phyloP scores from a whole-genome alignment of 2,888 invertebrate species.

The Pheosia tremula region DNA sequence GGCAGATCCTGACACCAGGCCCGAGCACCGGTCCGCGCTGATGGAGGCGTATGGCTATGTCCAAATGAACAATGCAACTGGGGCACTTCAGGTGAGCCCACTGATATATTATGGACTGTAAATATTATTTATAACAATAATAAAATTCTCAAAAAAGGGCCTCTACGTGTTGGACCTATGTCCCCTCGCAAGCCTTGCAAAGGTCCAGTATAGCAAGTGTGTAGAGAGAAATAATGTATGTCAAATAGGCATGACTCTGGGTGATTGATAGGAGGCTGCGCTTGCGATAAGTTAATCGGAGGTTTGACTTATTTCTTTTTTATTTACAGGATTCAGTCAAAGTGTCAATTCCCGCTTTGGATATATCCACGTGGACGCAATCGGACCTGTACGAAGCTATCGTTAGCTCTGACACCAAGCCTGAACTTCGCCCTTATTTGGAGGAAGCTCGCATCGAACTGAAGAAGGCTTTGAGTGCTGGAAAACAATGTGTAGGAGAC shows the following conservation, averaged over 20 bases:
- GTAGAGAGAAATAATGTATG: too few relatives aligned
- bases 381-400: conserved; percentile 34
- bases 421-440: conserved; percentile 35
- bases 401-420: conserved; percentile 27
- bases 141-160: too few relatives aligned
- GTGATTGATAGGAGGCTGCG: too few relatives aligned
- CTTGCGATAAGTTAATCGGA: too few relatives aligned
- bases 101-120: too few relatives aligned
- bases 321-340: conserved; percentile 37
- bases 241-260: too few relatives aligned
- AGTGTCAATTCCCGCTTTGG: conserved; percentile 44
- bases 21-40: conserved; percentile 41
- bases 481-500: conserved; percentile 23
- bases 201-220: too few relatives aligned
- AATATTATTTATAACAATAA: too few relatives aligned
- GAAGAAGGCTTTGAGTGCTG: conserved; percentile 26
- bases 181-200: too few relatives aligned
- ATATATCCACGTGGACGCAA: conserved; percentile 37
- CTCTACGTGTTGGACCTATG: too few relatives aligned
- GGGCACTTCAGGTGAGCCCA: conserved; percentile 11
- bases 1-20: conserved; percentile 42
- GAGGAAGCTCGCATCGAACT: conserved; percentile 34
- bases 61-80: conserved; percentile 9
- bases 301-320: too few relatives aligned
- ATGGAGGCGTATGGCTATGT: conserved; percentile 37